Base-by-base conservation (phyloP, 1,140 invertebrate genomes). In the Philotrypesis tridentata region DNA sequence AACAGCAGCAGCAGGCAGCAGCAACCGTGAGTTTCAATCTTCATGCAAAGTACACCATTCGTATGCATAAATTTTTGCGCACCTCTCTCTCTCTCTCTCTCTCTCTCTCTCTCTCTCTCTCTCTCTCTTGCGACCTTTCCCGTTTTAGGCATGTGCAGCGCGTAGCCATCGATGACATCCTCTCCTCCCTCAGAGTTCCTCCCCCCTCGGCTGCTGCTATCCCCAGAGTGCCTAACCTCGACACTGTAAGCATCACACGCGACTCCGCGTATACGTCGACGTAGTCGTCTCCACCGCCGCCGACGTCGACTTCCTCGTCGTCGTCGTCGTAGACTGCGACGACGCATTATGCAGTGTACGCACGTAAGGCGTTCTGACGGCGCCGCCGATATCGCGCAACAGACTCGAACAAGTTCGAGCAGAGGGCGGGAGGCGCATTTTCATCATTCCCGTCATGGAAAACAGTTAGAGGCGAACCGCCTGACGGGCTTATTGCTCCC, bases 331-430 rank as follows among this genome's bases (percentile, higher is more conserved):
- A 48, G 71, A 11, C 48, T 55, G n/a, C 61, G 60, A n/a, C 31
- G n/a, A 23, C 77, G 70, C 48, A 85, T 85, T 87, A 86, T 84
- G 84, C 80, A 86, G 85, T 86, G 78, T 83, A 85, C 82, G 85
- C 85, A 87, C 85, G 86, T 86, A 85, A 84, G 78, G 74, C 78
- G 82, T 83, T 85, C 76, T 80, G 43, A 72, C 65, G 23, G 29
- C 65, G 25, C n/a, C 72, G 25, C 27, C 67, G 63, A 40, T 81
- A 81, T 75, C 72, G 72, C 55, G 74, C 48, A 77, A 82, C 80
- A 77, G 48, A 72, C 65, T 72, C 43, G 65, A 76, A 70, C 79
- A 33, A 67, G 31, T 74, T 67, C 48, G 61, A 40, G 61, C 12
- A 31, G 23, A 55, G 40, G n/a, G 48, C 27, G n/a, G 21, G 31